Percentiles rank a stretch among this genome's conserved stretches.
These are phyloP conservation scores for Drosophila peninsularis DNA, from an alignment of 2,888 invertebrate species.

Conservation along the genomic window DNA sequence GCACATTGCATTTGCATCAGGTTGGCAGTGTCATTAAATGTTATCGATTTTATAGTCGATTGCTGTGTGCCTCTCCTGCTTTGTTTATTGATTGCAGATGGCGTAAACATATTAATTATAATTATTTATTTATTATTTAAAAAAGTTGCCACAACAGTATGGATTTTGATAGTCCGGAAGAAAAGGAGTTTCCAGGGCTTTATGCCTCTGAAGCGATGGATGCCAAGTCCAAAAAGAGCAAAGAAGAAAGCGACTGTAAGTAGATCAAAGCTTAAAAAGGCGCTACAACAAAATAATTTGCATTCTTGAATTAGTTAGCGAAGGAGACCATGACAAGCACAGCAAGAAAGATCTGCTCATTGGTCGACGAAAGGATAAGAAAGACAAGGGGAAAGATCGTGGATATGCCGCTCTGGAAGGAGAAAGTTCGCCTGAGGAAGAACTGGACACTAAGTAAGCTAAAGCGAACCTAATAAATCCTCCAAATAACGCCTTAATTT, in stretches of 20 bases:
- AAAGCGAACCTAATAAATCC: neutral
- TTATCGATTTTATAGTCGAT: conserved; percentile 20
- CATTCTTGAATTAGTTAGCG: conserved; percentile 88
- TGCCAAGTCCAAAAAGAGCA: conserved; percentile 83
- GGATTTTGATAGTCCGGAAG: conserved; percentile 90
- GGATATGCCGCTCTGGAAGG: conserved; percentile 97
- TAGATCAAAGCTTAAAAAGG: conserved; percentile 23
- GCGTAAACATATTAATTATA: conserved; percentile 46
- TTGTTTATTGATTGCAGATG: conserved; percentile 60
- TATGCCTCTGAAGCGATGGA: conserved; percentile 91
- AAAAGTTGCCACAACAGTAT: conserved; percentile 54
- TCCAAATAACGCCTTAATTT: neutral
- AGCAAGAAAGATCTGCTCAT: conserved; percentile 92
- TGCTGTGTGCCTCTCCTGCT: conserved; percentile 4
- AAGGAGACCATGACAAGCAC: conserved; percentile 91
- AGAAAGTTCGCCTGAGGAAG: conserved; percentile 94
- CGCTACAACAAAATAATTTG: conserved; percentile 33
- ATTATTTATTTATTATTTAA: conserved; percentile 36
- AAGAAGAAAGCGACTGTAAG: conserved; percentile 94
- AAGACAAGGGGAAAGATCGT: conserved; percentile 91
- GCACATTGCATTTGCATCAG: neutral
- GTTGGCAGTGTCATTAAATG: conserved; percentile 13
- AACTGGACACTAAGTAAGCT: conserved; percentile 90
- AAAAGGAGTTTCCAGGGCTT: conserved; percentile 95
- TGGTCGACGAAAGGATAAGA: conserved; percentile 93